Evolutionary conservation across 2,113 vertebrate genomes (phyloP), one percentile per base, ranked within the genome.

Genomic region (Caracal caracal): DNA sequence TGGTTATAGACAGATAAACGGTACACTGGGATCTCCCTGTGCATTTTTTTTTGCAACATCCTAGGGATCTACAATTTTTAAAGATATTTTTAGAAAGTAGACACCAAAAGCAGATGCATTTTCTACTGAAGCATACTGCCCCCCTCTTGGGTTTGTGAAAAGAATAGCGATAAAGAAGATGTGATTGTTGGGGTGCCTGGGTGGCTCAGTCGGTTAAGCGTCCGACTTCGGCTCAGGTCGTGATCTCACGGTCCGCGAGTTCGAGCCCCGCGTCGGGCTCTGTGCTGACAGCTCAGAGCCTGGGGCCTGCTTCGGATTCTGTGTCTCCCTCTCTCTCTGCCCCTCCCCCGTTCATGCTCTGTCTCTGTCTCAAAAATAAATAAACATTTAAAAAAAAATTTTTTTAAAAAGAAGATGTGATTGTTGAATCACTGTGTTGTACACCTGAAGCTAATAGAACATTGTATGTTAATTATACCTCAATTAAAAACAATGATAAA

Each of bases 31-130:
- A 30, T 94, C 51, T 91, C 70, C 43, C n/a, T 40, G 66, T 16
- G 86, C 26, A 70, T 19, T 59, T 73, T 19, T 56, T 73, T 88
- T 43, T 43, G 51, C 24, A 78, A 59, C 2, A 91, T 75, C 47
- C 30, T 84, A 2, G 95, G 30, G 22, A 61, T 94, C 81, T 81
- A 76, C 35, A 91, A n/a, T 78, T 88, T 65, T 76, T 47, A 11
- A 85, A 76, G 51, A 1, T 15, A 56, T n/a, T 88, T 93, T 53
- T 61, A 47, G 28, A 30, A 84, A 43, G n/a, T 16, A 94, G 71
- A 70, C 61, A 83, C 26, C 43, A 78, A 88, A 97, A 91, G 20
- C n/a, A 90, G 83, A 81, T 83, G 12, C 9, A 66, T 83, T 91
- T 92, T 86, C 26, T 76, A 85, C 10, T 24, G 43, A 82, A 93